Evolutionary conservation across 2,113 vertebrate species (phyloP).

Genomic region (Thalassarche chlororhynchos): DNA sequence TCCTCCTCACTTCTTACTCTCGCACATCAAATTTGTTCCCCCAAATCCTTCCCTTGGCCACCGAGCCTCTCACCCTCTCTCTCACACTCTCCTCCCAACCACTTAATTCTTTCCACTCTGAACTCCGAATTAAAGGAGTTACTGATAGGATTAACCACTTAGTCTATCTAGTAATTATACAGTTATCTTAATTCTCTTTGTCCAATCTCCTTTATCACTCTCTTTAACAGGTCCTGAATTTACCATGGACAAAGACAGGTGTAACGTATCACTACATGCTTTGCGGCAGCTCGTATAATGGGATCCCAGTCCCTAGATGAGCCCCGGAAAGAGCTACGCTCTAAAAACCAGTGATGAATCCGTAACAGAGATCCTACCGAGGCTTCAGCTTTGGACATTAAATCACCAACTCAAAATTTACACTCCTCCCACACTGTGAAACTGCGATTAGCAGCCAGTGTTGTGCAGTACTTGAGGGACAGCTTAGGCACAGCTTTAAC

Average conservation of each 20-base stretch:
- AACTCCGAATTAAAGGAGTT: background rate
- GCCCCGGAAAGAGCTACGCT: background rate
- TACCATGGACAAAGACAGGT: background rate
- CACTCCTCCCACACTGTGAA: background rate
- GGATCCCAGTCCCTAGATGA: background rate
- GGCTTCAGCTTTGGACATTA: background rate
- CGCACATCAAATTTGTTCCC: background rate
- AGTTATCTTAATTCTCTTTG: slow-evolving; percentile 51
- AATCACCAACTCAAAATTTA: background rate
- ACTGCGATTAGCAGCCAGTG: rapidly evolving
- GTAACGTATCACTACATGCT: background rate
- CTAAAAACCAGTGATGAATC: background rate
- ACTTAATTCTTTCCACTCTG: background rate
- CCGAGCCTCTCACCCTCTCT: background rate
- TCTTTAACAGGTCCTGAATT: background rate
- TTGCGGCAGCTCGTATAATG: background rate
- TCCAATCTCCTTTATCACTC: background rate
- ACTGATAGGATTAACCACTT: slow-evolving; percentile 16
- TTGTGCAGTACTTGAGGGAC: background rate
- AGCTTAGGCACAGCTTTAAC: background rate
- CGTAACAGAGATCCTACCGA: rapidly evolving
- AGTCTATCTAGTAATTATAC: slow-evolving; percentile 5
- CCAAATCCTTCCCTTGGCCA: background rate
- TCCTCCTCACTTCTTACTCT: background rate
- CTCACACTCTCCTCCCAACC: background rate